Base-by-base conservation (phyloP, 2,888 invertebrate species). In the Tryphoninae sp. region DNA sequence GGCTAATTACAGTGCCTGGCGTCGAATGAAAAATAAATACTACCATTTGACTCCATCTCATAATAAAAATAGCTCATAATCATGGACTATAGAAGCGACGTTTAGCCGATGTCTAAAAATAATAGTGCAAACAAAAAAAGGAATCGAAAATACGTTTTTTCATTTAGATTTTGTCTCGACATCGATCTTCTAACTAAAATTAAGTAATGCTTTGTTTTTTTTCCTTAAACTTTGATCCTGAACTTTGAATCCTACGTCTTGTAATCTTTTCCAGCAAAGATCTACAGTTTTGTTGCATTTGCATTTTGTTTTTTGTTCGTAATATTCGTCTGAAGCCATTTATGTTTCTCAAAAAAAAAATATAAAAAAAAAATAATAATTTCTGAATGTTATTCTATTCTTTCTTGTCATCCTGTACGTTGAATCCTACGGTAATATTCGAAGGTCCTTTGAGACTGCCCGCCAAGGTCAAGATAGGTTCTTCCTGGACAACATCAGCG, bases 381-480 rank as follows among this genome's bases (percentile, higher is more conserved):
- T 8, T 58, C 9, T 62, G 0, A 4, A 33, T 6, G 4, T 33
- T 33, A 2, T 40, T 33, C 45, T 62, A 80, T 53, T 77, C 64
- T 19, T 69, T 73, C 22, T 86, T 85, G 6, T 89, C 81, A n/a
- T 86, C 84, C 61, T 88, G 84, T 40, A 90, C 85, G 42, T 90
- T 85, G 71, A 91, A 91, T n/a, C 91, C 91, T 67, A 90, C 76
- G 7, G 87, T 90, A 9, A 91, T 82, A 55, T 87, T 87, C 1
- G 89, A 85, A 53, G 79, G 86, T 58, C 87, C 88, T 42, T 86
- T 89, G 22, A 91, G 83, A 81, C 88, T 90, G 33, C 87, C 83
- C 2, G 91, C 91, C 6, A 91, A 75, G 0, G 91, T 91, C 13
- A 92, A 78, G 45, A 88, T 82, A 6, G 91, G 91, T 33, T 87